A percentile compares a stretch with the other conserved stretches of the same genome.
phyloP scores from a whole-genome alignment of 2,888 invertebrate genomes.

The Cordilura impudica region DNA sequence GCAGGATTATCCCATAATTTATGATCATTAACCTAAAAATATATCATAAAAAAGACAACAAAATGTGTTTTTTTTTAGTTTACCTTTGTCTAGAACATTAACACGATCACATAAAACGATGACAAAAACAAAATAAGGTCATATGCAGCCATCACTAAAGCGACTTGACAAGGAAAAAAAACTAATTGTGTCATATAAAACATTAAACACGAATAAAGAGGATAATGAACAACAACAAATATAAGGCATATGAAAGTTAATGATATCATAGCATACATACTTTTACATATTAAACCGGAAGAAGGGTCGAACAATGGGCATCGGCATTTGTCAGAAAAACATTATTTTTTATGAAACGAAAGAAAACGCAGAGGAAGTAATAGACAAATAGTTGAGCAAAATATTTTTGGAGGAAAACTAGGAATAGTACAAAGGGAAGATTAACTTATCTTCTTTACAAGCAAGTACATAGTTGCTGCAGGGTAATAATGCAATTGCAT shows the following conservation, averaged over 20 bases:
- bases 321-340: constrained; percentile 33
- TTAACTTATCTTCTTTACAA: constrained; percentile 50
- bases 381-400: constrained; percentile 56
- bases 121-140: constrained; percentile 37
- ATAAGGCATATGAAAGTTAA: constrained; percentile 29
- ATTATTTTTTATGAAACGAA: background rate
- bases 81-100: constrained; percentile 55
- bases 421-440: constrained; percentile 31
- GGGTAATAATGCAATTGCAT: constrained; percentile 32
- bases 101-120: constrained; percentile 49
- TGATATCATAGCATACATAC: background rate
- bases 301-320: constrained; percentile 57
- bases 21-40: constrained; percentile 68
- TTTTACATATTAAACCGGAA: constrained; percentile 45
- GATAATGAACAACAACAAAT: constrained; percentile 15
- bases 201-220: constrained; percentile 40
- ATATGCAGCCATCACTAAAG: constrained; percentile 1
- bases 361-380: constrained; percentile 44
- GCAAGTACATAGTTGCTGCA: constrained; percentile 1
- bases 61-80: constrained; percentile 52
- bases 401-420: constrained; percentile 5
- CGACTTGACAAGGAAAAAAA: constrained; percentile 28
- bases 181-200: constrained; percentile 56
- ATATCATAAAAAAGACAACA: constrained; percentile 2
- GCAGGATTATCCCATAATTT: constrained; percentile 73